Evolutionary conservation across 2,113 vertebrate genomes (phyloP), one percentile per base, ranked within the genome.

Genomic region (Coracopsis vasa): DNA sequence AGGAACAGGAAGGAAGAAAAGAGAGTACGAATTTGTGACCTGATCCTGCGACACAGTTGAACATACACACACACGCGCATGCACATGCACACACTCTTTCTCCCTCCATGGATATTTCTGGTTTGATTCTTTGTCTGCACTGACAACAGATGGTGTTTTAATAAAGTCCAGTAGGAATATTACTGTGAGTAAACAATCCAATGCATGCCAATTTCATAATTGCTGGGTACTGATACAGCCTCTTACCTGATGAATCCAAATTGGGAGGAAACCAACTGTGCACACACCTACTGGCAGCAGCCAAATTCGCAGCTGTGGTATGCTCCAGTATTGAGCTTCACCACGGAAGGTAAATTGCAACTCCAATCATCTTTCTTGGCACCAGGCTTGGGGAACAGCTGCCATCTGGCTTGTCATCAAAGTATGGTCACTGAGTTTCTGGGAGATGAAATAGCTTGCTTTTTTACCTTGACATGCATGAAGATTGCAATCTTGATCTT

Each of bases 151-250:
- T 99, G 99, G 99, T 99, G 99, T 99, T 99, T 99, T 99, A 99
- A 99, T 99, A 99, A 99, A 99, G 99, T 99, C 99, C 99, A 99
- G 99, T 99, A 99, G 99, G 99, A 99, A 99, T 99, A 99, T 99
- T 98, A 98, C 98, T 99, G 99, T 99, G 99, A 99, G 98, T 99
- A 99, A 99, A 99, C 99, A 99, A 98, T 98, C 98, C 98, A 97
- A 97, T 50, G 97, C 98, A 99, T 99, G 99, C 99, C 99, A 99
- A 99, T 98, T 99, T 98, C 98, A 98, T 99, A 99, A 99, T 99
- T 99, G 99, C 99, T 98, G 99, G 98, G 99, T 99, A 99, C 99
- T 98, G 98, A 98, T 99, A 98, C 99, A 99, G 98, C 98, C 99
- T 98, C 98, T 98, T 99, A 99, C 98, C 98, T 99, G 98, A 98